Conservation (phyloP, 2,797 vertebrate species). For the Ceryle rudis region DNA sequence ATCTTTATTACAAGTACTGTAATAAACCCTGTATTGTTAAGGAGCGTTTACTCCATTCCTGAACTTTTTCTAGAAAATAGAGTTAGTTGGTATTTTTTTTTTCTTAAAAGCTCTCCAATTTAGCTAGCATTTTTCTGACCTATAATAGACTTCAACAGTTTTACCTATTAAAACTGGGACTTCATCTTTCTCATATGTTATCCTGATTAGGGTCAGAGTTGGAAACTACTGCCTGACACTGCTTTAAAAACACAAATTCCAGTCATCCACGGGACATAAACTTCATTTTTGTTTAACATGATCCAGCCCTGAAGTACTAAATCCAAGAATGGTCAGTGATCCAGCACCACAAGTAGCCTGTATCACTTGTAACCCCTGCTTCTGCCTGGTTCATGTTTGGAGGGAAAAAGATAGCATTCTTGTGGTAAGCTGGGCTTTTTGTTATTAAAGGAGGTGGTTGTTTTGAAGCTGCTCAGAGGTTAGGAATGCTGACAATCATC, state of each 20-base stretch:
- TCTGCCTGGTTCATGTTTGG: background rate
- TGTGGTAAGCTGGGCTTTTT: conserved; percentile 18
- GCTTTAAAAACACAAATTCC: background rate
- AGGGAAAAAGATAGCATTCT: background rate
- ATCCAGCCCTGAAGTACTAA: background rate
- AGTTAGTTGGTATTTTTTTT: background rate
- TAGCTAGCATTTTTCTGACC: background rate
- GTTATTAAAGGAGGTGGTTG: background rate
- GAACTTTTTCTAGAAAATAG: background rate
- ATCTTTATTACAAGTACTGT: background rate
- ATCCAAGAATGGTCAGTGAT: background rate
- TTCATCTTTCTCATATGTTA: background rate
- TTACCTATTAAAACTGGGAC: background rate
- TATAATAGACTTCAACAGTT: background rate
- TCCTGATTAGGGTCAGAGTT: background rate
- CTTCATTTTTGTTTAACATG: background rate
- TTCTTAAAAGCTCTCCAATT: background rate
- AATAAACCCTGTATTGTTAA: background rate
- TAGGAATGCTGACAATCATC: conserved; percentile 30
- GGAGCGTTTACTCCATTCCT: background rate
- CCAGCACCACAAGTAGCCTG: background rate
- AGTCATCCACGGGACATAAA: background rate
- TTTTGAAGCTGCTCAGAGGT: conserved; percentile 34
- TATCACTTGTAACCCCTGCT: background rate
- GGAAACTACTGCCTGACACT: background rate